Conservation (phyloP, 1,140 invertebrate genomes). For the Drosophila melanica region DNA sequence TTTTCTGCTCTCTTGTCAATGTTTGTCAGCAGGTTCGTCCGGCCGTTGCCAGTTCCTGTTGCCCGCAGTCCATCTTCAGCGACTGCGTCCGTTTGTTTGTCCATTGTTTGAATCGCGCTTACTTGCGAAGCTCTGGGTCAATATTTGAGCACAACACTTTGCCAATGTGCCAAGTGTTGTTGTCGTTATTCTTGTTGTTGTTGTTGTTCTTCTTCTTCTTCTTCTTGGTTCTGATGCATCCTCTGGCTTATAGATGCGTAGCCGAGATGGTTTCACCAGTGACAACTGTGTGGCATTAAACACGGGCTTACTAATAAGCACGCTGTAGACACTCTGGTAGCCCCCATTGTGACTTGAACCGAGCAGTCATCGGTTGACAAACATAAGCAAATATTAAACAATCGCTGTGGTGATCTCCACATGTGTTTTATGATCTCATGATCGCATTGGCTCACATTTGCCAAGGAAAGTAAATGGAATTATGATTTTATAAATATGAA, state of each 20-base stretch:
- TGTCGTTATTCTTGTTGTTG: neutral
- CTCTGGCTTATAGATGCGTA: constrained; percentile 2
- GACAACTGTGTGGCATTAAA: constrained; percentile 41
- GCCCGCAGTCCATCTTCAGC: neutral
- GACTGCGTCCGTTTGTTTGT: constrained; percentile 54
- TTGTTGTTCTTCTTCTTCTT: neutral
- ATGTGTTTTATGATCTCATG: constrained; percentile 15
- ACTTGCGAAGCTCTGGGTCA: constrained; percentile 78
- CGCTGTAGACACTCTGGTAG: constrained; percentile 4
- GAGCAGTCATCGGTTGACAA: constrained; percentile 25
- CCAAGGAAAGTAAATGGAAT: neutral
- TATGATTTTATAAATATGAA: too few relatives aligned
- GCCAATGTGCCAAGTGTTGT: constrained; percentile 77
- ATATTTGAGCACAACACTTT: constrained; percentile 80
- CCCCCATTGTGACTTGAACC: constrained; percentile 19
- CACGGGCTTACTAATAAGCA: constrained; percentile 35
- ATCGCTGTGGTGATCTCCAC: neutral
- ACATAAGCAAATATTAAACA: constrained; percentile 20
- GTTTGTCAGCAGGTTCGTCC: constrained; percentile 30
- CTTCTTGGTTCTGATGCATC: neutral
- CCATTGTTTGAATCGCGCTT: constrained; percentile 79
- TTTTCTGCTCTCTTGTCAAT: constrained; percentile 32
- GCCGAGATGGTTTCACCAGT: constrained; percentile 3
- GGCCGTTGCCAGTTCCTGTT: constrained; percentile 46
- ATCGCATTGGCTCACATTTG: neutral